Conservation (phyloP, 2,113 vertebrate genomes). For the Melierax canorus region DNA sequence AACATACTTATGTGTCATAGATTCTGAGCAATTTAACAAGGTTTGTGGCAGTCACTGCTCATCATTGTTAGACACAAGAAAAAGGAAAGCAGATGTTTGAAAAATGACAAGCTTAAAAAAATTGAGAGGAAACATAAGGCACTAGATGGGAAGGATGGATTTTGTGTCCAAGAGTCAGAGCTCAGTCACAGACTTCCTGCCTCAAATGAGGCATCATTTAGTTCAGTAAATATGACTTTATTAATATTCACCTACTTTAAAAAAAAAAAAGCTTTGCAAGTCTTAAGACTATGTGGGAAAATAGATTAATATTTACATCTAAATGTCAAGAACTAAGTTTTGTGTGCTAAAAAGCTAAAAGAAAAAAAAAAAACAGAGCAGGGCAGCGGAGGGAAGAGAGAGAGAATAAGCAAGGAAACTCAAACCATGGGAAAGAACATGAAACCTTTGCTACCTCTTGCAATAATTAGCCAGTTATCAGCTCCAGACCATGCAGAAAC, state of each 20-base stretch:
- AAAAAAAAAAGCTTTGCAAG: background rate
- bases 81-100: background rate
- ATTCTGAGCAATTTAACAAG: background rate
- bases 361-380: background rate
- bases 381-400: background rate
- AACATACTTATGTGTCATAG: background rate
- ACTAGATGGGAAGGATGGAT: background rate
- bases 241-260: background rate
- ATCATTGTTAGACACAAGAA: background rate
- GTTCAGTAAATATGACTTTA: background rate
- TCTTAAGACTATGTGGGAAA: background rate
- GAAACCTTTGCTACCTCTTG: background rate
- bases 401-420: background rate
- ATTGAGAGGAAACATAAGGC: background rate
- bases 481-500: background rate
- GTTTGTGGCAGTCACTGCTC: background rate
- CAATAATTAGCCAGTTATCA: background rate
- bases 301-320: background rate
- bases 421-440: background rate
- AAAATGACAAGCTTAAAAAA: background rate
- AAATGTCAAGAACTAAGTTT: background rate
- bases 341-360: background rate
- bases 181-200: constrained; percentile 3
- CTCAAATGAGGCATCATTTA: background rate
- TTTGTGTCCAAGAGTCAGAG: background rate